Conservation (phyloP, 2,888 invertebrate genomes). For the Agrypnus murinus region DNA sequence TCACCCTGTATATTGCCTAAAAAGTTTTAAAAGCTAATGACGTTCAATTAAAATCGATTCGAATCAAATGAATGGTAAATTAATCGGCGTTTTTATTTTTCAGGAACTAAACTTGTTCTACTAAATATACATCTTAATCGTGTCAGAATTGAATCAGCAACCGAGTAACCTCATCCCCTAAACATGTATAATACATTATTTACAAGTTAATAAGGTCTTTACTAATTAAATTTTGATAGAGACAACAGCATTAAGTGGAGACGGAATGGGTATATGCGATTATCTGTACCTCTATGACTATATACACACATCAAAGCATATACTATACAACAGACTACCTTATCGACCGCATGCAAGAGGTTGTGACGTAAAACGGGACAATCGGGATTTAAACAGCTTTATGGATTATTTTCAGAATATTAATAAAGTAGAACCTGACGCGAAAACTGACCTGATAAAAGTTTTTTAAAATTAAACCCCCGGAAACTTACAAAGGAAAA, state of each 20-base stretch:
- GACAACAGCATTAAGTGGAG: conserved; percentile 1
- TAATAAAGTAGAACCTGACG: neutral
- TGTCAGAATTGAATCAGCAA: neutral
- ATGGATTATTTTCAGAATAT: conserved; percentile 11
- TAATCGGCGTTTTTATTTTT: no score
- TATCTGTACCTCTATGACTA: neutral
- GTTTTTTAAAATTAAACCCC: neutral
- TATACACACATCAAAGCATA: no score
- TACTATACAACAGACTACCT: neutral
- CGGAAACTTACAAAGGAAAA: no score
- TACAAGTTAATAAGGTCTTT: neutral
- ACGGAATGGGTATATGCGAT: neutral
- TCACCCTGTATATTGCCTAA: no score
- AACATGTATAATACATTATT: conserved; percentile 13
- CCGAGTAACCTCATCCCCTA: no score
- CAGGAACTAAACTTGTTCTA: no score
- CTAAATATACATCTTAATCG: no score
- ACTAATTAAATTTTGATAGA: conserved; percentile 16
- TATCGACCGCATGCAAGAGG: neutral
- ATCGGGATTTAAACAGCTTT: neutral
- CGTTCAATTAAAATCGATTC: no score
- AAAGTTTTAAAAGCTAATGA: no score
- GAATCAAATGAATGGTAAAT: no score
- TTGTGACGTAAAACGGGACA: neutral
- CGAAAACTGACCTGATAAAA: neutral